These are phyloP conservation scores for Caenorhabditis uteleia DNA, from an alignment of 2,888 invertebrate species.

Conservation along the genomic window DNA sequence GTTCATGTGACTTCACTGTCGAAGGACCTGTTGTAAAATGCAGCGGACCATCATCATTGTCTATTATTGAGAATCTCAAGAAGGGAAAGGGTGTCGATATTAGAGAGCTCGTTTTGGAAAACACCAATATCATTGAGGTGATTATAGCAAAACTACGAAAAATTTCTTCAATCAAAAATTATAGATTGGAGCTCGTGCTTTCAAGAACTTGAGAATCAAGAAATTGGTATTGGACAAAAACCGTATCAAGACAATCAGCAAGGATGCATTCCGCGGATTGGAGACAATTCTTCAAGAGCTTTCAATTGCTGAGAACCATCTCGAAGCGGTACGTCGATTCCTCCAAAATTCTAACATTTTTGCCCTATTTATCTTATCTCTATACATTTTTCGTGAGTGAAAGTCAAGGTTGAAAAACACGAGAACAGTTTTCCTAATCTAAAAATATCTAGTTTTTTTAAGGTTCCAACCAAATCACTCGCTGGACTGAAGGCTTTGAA, in stretches of 20 bases:
- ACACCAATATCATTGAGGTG: conserved; percentile 69
- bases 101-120: conserved; percentile 64
- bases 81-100: conserved; percentile 59
- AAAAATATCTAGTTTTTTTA: conserved; percentile 1
- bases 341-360: conserved; percentile 74
- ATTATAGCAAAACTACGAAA: neutral
- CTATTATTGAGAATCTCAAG: conserved; percentile 67
- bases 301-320: conserved; percentile 77
- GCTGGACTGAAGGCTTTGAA: conserved; percentile 56
- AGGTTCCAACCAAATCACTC: conserved; percentile 60
- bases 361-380: too few relatives aligned
- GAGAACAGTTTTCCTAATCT: neutral
- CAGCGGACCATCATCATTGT: conserved; percentile 62
- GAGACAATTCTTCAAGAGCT: conserved; percentile 82
- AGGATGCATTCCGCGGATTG: conserved; percentile 76
- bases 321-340: too few relatives aligned
- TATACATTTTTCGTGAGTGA: too few relatives aligned
- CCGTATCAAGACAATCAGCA: conserved; percentile 64
- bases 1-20: conserved; percentile 64
- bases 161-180: neutral
- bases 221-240: conserved; percentile 70
- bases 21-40: conserved; percentile 69
- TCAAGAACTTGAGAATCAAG: conserved; percentile 73
- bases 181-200: conserved; percentile 75
- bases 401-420: neutral